Evolutionary conservation across 2,797 vertebrate species (phyloP).

Genomic region (Loriculus beryllinus): DNA sequence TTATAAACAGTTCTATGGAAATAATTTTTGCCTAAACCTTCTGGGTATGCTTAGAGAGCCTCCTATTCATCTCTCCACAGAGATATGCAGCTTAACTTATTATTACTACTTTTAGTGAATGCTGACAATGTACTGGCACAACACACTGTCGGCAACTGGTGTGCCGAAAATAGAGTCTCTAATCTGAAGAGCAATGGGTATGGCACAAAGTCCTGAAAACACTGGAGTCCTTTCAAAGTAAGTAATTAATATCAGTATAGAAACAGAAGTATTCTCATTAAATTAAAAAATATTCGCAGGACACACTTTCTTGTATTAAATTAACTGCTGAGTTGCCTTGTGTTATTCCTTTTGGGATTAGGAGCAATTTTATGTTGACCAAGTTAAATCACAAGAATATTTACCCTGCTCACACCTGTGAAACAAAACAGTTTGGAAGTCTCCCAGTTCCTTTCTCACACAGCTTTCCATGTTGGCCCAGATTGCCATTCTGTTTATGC

Average conservation of each 20-base stretch:
- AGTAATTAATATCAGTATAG: neutral
- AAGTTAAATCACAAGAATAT: constrained; percentile 16
- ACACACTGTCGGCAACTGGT: constrained; percentile 37
- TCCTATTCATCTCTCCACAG: neutral
- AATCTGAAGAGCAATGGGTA: constrained; percentile 38
- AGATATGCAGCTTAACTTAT: neutral
- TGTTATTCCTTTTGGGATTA: neutral
- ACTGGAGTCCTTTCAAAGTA: constrained; percentile 6
- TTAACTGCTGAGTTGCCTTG: neutral
- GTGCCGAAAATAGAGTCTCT: constrained; percentile 54
- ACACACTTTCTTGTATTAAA: neutral
- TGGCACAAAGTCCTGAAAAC: constrained; percentile 2
- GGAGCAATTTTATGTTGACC: neutral
- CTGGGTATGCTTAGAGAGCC: neutral
- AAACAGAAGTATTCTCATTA: neutral
- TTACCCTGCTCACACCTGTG: neutral
- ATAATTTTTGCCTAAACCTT: neutral
- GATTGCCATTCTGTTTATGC: neutral
- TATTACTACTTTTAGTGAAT: constrained; percentile 33
- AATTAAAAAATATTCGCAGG: neutral
- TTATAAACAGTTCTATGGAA: neutral
- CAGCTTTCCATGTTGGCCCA: neutral
- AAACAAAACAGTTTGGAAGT: constrained; percentile 10
- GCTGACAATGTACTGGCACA: constrained; percentile 57
- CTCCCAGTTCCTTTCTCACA: constrained; percentile 1